Evolutionary conservation across 2,888 invertebrate species (phyloP), one percentile per base, ranked within the genome.

Genomic region (Schrankia costaestrigalis): DNA sequence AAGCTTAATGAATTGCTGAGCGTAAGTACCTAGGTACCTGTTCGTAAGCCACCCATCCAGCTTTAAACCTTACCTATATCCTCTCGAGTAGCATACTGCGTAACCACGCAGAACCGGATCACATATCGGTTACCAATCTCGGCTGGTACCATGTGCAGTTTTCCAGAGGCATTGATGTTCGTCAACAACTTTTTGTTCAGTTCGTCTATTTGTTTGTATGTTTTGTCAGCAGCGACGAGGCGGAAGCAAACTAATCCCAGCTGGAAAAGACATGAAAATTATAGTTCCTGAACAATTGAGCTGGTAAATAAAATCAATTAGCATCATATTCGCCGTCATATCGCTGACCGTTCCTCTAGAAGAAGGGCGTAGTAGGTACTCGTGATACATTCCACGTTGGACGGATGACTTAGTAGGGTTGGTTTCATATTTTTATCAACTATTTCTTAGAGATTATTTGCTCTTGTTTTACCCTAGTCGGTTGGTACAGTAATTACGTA

Each of bases 141-240:
- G 0, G 98, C 96, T 0, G 98, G 98, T 7, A 98, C 98, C 98
- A 99, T 98, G 77, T 99, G 98, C 42, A 99, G 86, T 75, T 95
- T 95, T 8, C 97, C 98, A 3, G 97, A 97, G 40, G 95, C 97
- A 71, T 99, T 99, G 57, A 99, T 96, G 49, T 92, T 91, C 40
- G 96, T 96, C 57, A 99, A 81, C 21, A 99, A 88, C 74, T 96
- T 96, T 78, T 98, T 97, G 74, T 98, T 98, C 30, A 97, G 68
- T 60, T 94, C 93, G 39, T 89, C 87, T 19, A 78, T 70, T 38
- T 82, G 81, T 56, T 75, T 75, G 38, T 59, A 66, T 11, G 74
- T 71, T 22, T 86, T 84, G 19, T 76, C 82, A 4, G 74, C 70
- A 34, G 95, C 96, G 69, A 93, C 92, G 9, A 97, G 89, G 1